Evolutionary conservation across 1,140 invertebrate genomes (phyloP).

Genomic region (Drosophila tristis): DNA sequence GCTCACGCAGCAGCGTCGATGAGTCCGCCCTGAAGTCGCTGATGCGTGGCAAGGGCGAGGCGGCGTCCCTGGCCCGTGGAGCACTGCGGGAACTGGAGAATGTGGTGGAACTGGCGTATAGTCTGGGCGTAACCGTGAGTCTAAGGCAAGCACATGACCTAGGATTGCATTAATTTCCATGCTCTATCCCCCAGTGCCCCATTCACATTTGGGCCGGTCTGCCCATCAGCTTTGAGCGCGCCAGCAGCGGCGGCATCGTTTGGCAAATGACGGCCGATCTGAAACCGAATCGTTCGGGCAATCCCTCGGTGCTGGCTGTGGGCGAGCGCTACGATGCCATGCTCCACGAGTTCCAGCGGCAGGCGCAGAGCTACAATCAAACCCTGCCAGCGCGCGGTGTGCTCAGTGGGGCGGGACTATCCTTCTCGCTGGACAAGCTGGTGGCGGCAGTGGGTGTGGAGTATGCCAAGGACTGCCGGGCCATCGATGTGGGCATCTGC

Average conservation of each 20-base stretch:
- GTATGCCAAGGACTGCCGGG: slow-evolving; percentile 77
- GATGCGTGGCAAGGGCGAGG: slow-evolving; percentile 87
- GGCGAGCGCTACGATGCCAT: slow-evolving; percentile 85
- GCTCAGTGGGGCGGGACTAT: slow-evolving; percentile 89
- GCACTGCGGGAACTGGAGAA: slow-evolving; percentile 90
- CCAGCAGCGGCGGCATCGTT: slow-evolving; percentile 69
- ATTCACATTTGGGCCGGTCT: slow-evolving; percentile 78
- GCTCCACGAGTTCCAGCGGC: slow-evolving; percentile 84
- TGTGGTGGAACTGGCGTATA: slow-evolving; percentile 88
- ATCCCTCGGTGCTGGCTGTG: slow-evolving; percentile 81
- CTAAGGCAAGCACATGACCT: no score
- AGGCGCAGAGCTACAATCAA: slow-evolving; percentile 74
- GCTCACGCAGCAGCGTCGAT: slow-evolving; percentile 85
- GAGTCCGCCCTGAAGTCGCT: slow-evolving; percentile 87
- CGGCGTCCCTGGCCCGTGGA: slow-evolving; percentile 87
- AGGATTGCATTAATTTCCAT: neutral
- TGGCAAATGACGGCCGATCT: slow-evolving; percentile 82
- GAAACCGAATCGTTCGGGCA: slow-evolving; percentile 69
- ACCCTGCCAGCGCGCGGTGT: slow-evolving; percentile 74
- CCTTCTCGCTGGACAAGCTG: slow-evolving; percentile 90
- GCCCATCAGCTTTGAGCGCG: slow-evolving; percentile 72
- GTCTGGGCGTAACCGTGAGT: slow-evolving; percentile 90
- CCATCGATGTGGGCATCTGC: slow-evolving; percentile 89
- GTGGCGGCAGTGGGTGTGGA: slow-evolving; percentile 85
- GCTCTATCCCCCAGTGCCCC: slow-evolving; percentile 54